phyloP scores from a whole-genome alignment of 1,140 invertebrate genomes.

The Papilio polyxenes region DNA sequence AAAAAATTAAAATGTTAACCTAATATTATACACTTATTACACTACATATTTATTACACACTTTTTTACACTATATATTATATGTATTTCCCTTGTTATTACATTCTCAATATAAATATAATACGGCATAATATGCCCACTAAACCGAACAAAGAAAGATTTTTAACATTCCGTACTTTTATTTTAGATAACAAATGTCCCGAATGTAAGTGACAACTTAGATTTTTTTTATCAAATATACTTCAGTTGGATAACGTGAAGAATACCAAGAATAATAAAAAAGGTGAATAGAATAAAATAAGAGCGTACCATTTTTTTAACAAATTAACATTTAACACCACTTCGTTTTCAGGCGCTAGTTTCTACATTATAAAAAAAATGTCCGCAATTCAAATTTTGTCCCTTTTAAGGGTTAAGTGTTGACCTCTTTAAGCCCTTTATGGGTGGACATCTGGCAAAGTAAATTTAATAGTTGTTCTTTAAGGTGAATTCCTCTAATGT shows the following conservation, averaged over 20 bases:
- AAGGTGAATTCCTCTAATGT: neutral
- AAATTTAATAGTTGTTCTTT: neutral
- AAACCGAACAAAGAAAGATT: constrained; percentile 3
- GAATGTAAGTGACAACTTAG: neutral
- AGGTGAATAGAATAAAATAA: no score
- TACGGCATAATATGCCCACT: neutral
- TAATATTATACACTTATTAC: no score
- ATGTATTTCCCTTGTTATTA: neutral
- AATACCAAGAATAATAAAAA: no score
- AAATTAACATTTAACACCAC: no score
- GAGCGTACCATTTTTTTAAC: no score
- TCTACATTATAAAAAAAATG: no score
- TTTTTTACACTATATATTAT: neutral
- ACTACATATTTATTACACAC: no score
- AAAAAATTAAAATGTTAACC: no score
- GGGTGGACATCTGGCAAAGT: neutral
- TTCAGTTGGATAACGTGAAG: neutral
- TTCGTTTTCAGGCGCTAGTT: no score
- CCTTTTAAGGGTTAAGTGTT: neutral
- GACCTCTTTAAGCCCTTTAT: neutral
- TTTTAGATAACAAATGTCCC: constrained; percentile 4
- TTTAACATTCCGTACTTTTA: neutral
- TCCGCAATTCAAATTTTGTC: no score
- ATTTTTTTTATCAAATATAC: neutral
- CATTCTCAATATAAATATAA: neutral